Evolutionary conservation across 2,797 vertebrate genomes (phyloP).

Genomic region (Melanogrammus aeglefinus): DNA sequence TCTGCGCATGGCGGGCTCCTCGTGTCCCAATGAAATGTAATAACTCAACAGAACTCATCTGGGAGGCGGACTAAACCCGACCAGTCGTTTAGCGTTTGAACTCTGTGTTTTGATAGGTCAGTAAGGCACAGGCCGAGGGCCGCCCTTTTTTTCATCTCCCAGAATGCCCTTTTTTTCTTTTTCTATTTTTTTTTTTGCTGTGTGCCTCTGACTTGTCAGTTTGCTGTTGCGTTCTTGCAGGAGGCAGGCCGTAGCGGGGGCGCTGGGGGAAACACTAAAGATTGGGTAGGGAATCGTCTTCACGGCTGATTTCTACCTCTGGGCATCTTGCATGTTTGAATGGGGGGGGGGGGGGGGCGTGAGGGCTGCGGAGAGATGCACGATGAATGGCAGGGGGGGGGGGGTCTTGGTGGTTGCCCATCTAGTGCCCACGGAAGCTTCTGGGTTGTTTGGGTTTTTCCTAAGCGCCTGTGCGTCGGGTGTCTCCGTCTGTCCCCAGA

Average conservation of each 20-base stretch:
- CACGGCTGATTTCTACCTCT: slow-evolving; percentile 73
- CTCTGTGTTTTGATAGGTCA: neutral
- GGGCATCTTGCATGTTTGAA: slow-evolving; percentile 29
- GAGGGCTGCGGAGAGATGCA: slow-evolving; percentile 53
- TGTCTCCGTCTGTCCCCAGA: neutral
- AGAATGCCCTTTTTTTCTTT: neutral
- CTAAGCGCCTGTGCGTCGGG: neutral
- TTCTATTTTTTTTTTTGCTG: slow-evolving; percentile 43
- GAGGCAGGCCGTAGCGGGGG: slow-evolving; percentile 77
- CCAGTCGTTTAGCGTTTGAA: neutral
- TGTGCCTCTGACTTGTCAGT: slow-evolving; percentile 74
- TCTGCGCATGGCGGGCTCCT: neutral
- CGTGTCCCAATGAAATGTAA: neutral
- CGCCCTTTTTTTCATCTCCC: neutral
- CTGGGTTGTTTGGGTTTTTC: slow-evolving; percentile 3
- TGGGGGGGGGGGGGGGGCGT: neutral
- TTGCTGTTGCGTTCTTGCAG: slow-evolving; percentile 78
- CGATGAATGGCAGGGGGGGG: slow-evolving; percentile 35
- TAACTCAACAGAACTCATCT: neutral
- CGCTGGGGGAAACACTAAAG: slow-evolving; percentile 75
- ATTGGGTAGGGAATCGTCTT: slow-evolving; percentile 77
- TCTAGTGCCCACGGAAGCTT: slow-evolving; percentile 52
- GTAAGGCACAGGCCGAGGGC: neutral
- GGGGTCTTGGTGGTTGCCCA: slow-evolving; percentile 53
- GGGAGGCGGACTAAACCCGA: neutral